Base-by-base conservation (phyloP, 23 tunicate species). In the Styela plicata region DNA sequence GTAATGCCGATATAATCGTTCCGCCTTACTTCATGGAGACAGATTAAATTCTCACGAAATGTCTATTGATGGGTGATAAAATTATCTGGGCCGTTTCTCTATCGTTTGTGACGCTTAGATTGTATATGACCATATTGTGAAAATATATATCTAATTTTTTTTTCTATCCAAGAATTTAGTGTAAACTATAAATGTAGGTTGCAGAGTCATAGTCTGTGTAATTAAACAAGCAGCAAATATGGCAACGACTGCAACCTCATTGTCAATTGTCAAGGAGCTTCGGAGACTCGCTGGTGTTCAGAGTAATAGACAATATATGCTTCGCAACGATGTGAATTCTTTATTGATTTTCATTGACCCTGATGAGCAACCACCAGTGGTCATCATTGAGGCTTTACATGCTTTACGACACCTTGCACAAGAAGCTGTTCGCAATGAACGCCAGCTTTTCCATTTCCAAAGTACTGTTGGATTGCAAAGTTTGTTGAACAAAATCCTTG, bases 281-380 rank as follows among this genome's bases (percentile, higher is more conserved):
- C 77, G 89, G 24, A 74, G 98, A 31, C 80, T 93, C n/a, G 98
- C 98, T 2, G 84, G 90, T 69, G 85, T 89, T 74, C 98, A 87
- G 3, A 79, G 86, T 21, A 91, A 93, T 80, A 65, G 98, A 2
- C 94, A 88, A n/a, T 85, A 93, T 78, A 36, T 93, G 80, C 79
- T 93, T 74, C 67, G 98, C 31, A 93, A 93, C 67, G 98, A 93
- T 78, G 98, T 93, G 0, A 93, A 93, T 82, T 93, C 98, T 2
- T 84, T 93, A 28, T 35, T 93, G 32, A 88, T 93, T 80, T 93
- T 93, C 85, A 85, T 85, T 77, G 98, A 93, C 74, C 98, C 98
- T 19, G 98, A 93, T 85, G 98, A 93, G 78, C 89, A 93, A 27
- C 83, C 89, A 2, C 78, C 69, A 0, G 89, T 84, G 84, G 98